phyloP scores from a whole-genome alignment of 2,888 invertebrate species.

The Ochlodes sylvanus region DNA sequence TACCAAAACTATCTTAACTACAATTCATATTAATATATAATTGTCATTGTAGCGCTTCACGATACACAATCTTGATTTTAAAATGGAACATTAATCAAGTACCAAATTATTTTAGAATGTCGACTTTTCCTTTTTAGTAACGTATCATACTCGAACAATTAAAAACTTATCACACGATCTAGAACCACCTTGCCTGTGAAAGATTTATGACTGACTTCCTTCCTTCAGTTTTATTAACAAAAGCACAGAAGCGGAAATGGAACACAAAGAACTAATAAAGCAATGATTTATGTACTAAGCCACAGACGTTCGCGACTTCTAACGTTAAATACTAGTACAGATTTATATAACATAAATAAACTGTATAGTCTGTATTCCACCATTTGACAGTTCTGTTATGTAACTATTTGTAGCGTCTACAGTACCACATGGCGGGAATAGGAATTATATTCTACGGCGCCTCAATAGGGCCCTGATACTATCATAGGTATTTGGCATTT shows the following conservation, averaged over 20 bases:
- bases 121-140: not conserved
- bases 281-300: conserved; percentile 19
- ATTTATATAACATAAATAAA: not conserved
- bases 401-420: not conserved
- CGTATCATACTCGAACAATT: conserved; percentile 2
- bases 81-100: not conserved
- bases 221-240: conserved; percentile 28
- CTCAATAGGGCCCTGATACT: too few relatives aligned
- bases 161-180: conserved; percentile 26
- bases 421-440: not conserved
- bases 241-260: conserved; percentile 26
- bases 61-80: not conserved
- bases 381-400: conserved; percentile 1
- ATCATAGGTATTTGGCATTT: too few relatives aligned
- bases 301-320: conserved; percentile 13
- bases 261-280: conserved; percentile 28
- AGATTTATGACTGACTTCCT: conserved; percentile 34
- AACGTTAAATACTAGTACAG: not conserved
- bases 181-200: conserved; percentile 13
- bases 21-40: too few relatives aligned
- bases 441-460: not conserved
- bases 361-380: not conserved
- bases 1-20: too few relatives aligned
- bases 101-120: not conserved
- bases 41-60: too few relatives aligned